A percentile compares a stretch with the other conserved stretches of the same genome.
phyloP scores from a whole-genome alignment of 1,140 invertebrate genomes.

The Calosoma granatense region DNA sequence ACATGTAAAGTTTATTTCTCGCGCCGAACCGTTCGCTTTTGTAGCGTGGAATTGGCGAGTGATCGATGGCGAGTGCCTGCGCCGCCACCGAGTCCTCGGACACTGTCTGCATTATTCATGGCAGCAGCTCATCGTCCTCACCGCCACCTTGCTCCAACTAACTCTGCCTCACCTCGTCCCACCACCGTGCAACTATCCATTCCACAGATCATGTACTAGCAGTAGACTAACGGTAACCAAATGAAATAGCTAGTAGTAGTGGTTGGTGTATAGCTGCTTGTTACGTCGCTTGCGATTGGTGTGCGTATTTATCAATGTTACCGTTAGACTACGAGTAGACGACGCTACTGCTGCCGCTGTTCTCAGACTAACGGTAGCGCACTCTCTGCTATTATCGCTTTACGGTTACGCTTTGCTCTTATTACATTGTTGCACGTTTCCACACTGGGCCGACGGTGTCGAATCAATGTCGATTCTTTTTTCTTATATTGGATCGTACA shows the following conservation, averaged over 20 bases:
- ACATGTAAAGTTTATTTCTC: slow-evolving; percentile 8
- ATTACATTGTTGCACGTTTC: background rate
- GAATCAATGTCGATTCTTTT: slow-evolving; percentile 3
- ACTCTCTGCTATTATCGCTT: too few species aligned
- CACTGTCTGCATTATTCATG: slow-evolving; percentile 4
- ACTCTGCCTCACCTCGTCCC: background rate
- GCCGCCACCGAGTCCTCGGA: background rate
- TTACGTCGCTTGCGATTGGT: too few species aligned
- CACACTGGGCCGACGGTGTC: background rate
- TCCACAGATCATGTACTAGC: background rate
- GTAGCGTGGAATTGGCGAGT: background rate
- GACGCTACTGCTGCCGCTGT: too few species aligned
- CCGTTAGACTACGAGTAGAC: too few species aligned
- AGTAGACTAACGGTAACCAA: too few species aligned
- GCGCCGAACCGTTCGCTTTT: background rate
- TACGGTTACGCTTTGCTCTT: too few species aligned
- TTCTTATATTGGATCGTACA: slow-evolving; percentile 4
- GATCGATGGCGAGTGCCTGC: slow-evolving; percentile 1
- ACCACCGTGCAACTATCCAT: too few species aligned
- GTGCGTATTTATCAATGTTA: too few species aligned
- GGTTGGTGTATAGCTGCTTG: too few species aligned
- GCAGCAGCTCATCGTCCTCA: background rate
- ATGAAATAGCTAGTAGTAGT: too few species aligned
- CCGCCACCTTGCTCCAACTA: background rate
- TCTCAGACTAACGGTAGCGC: too few species aligned